Base-by-base conservation (phyloP, 2,888 invertebrate genomes). In the Phyllotreta cruciferae region DNA sequence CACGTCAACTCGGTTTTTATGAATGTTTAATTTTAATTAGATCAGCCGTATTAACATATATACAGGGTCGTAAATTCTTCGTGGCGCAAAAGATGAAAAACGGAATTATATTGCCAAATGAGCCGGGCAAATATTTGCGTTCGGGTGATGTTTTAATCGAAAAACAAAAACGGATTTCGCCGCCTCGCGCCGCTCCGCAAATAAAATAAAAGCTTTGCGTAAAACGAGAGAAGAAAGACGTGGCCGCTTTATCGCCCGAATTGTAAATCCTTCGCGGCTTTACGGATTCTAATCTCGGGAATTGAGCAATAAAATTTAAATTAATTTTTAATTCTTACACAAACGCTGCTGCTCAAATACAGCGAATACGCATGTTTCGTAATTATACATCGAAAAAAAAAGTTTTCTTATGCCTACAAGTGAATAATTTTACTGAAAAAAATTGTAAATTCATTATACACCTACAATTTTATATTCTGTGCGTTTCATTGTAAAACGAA, bases 301-400 rank as follows among this genome's bases (percentile, higher is more conserved):
- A 69, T 69, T 60, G 56, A 69, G 68, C 63, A 66, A 69, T 69
- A 69, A 69, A 69, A 69, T 66, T 63, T 62, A 69, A 69, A 69
- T 69, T 69, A 69, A 69, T 63, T 63, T 65, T 69, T 66, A 69
- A 69, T 66, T 69, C 68, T 63, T 66, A 55, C 62, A 63, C 68
- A 69, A 69, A 69, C 63, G 63, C 56, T 35, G 50, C 24, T 24
- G 24, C 24, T 24, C 24, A 47, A 47, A 14, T 47, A 13, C 1
- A 14, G 9, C 11, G 13, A 9, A 14, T 7, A 47, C 6, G 34
- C 11, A 13, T 14, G 24, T 24, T 24, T 24, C 24, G 24, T 24
- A 24, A 24, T 4, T 24, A 24, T 4, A 24, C n/a, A 24, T 24
- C 2, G 24, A 24, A 24, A 24, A 24, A 24, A 24, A 24, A 4